Conservation (phyloP, 2,888 invertebrate genomes). For the Cordilura impudica region DNA sequence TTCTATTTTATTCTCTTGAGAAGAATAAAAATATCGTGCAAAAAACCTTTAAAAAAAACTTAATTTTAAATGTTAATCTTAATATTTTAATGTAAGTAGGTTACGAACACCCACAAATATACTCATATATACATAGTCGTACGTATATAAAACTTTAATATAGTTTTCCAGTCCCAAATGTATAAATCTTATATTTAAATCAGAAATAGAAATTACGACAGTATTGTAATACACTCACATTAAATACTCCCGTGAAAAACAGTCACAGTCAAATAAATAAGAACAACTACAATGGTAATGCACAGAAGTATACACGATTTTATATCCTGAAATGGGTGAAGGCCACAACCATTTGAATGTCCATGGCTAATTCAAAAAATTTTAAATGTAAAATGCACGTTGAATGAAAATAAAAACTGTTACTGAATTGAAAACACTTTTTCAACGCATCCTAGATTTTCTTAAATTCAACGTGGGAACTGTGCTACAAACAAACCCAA, state of each 20-base stretch:
- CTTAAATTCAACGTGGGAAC: too few relatives aligned
- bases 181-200: conserved; percentile 29
- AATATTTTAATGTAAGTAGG: background rate
- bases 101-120: background rate
- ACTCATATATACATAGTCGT: background rate
- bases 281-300: background rate
- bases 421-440: too few relatives aligned
- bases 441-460: background rate
- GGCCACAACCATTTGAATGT: too few relatives aligned
- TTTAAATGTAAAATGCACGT: too few relatives aligned
- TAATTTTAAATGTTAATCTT: conserved; percentile 31
- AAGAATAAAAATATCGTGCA: conserved; percentile 33
- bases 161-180: conserved; percentile 21
- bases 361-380: too few relatives aligned
- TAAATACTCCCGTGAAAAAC: conserved; percentile 18
- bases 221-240: conserved; percentile 14
- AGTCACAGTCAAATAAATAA: conserved; percentile 2
- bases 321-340: too few relatives aligned
- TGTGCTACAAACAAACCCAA: too few relatives aligned
- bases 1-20: background rate
- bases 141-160: background rate
- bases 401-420: too few relatives aligned
- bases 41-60: conserved; percentile 7
- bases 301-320: background rate
- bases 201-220: conserved; percentile 24